A percentile compares a stretch with the other conserved stretches of the same genome.
Evolutionary conservation across 2,113 vertebrate species (phyloP).

Genomic region (Larimichthys crocea): DNA sequence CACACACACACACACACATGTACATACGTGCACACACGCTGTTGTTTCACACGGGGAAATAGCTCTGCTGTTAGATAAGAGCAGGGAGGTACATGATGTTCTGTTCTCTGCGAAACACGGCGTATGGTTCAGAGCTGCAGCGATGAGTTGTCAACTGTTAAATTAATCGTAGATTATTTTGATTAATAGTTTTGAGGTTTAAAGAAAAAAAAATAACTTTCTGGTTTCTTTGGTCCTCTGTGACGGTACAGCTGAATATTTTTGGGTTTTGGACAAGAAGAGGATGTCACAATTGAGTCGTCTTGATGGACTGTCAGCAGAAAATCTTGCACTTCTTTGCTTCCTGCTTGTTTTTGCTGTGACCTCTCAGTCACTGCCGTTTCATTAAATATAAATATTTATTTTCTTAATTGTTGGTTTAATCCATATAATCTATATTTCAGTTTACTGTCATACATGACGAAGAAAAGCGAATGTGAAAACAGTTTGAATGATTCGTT

Average conservation of each 20-base stretch:
- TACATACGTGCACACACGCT: slow-evolving; percentile 2
- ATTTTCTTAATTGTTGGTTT: not conserved
- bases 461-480: not conserved
- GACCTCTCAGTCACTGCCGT: not conserved
- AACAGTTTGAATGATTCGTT: no score
- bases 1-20: not conserved
- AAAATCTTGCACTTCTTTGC: not conserved
- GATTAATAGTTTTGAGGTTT: no score
- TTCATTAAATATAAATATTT: not conserved
- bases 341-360: not conserved
- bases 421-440: not conserved
- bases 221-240: no score
- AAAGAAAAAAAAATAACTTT: no score
- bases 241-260: no score
- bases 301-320: not conserved
- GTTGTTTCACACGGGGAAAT: not conserved
- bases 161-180: no score
- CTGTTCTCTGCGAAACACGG: not conserved
- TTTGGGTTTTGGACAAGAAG: no score
- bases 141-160: no score
- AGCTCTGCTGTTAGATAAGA: not conserved
- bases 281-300: not conserved
- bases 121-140: not conserved
- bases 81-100: not conserved
- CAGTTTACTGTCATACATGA: not conserved